Evolutionary conservation across 2,797 vertebrate genomes (phyloP).

Genomic region (Gouania willdenowi): DNA sequence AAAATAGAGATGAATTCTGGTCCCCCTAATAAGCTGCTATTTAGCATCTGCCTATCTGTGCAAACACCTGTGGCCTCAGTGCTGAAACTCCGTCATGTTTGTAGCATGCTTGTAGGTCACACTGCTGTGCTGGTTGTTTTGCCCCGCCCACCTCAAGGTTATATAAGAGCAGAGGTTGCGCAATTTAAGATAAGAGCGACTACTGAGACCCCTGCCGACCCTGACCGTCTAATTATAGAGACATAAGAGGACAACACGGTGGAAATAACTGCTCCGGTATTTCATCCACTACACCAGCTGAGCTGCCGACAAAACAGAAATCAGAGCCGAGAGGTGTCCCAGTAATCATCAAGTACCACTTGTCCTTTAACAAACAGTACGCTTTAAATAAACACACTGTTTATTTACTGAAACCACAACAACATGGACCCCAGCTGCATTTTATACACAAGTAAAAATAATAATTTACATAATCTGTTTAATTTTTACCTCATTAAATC

Average conservation of each 20-base stretch:
- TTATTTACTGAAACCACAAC: too few relatives aligned
- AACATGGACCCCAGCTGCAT: too few relatives aligned
- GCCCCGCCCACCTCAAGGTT: slow-evolving; percentile 28
- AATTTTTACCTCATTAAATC: too few relatives aligned
- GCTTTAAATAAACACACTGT: too few relatives aligned
- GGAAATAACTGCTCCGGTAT: slow-evolving; percentile 48
- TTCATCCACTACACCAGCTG: slow-evolving; percentile 27
- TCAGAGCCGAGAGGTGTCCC: too few relatives aligned
- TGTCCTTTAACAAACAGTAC: too few relatives aligned
- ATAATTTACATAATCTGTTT: too few relatives aligned
- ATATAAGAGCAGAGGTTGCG: slow-evolving; percentile 56
- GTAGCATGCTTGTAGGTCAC: slow-evolving; percentile 14
- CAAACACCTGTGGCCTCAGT: not conserved
- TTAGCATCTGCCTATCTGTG: slow-evolving; percentile 8
- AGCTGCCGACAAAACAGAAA: slow-evolving; percentile 15
- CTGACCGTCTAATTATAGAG: slow-evolving; percentile 58
- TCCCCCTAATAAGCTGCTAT: too few relatives aligned
- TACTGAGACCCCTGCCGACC: slow-evolving; percentile 15
- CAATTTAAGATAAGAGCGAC: slow-evolving; percentile 32
- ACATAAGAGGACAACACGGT: slow-evolving; percentile 11
- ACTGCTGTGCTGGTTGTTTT: slow-evolving; percentile 48
- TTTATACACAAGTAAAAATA: too few relatives aligned
- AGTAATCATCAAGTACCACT: too few relatives aligned
- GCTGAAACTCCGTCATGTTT: slow-evolving; percentile 21
- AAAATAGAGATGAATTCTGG: too few relatives aligned